A percentile compares a stretch with the other conserved stretches of the same genome.
phyloP scores from a whole-genome alignment of 2,113 vertebrate genomes.

The Oncorhynchus clarkii region DNA sequence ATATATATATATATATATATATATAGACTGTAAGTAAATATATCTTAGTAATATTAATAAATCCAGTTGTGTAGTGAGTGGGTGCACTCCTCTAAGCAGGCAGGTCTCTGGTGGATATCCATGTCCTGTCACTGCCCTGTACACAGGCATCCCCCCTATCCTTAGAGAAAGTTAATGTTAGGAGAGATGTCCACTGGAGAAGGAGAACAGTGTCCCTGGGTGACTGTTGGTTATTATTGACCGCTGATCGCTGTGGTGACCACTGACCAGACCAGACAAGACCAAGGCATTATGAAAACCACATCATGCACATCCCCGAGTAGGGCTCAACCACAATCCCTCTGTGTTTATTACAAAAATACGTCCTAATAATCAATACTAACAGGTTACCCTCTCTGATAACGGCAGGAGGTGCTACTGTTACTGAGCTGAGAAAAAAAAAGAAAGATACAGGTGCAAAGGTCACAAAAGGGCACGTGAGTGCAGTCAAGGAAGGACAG shows the following conservation, averaged over 20 bases:
- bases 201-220: slow-evolving; percentile 1
- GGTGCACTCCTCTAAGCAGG: slow-evolving; percentile 8
- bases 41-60: slow-evolving; percentile 58
- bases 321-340: slow-evolving; percentile 32
- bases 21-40: slow-evolving; percentile 65
- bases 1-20: slow-evolving; percentile 60
- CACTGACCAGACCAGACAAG: slow-evolving; percentile 30
- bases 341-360: slow-evolving; percentile 58
- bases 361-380: slow-evolving; percentile 42
- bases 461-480: slow-evolving; percentile 6
- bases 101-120: slow-evolving; percentile 3
- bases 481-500: slow-evolving; percentile 16
- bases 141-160: too few species aligned
- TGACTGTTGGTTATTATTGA: too few species aligned
- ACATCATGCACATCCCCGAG: slow-evolving; percentile 24
- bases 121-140: background rate
- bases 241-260: too few species aligned
- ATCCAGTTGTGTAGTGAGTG: slow-evolving; percentile 32
- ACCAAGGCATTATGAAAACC: slow-evolving; percentile 38
- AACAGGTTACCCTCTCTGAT: slow-evolving; percentile 14
- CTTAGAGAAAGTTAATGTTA: background rate
- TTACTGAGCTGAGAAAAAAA: slow-evolving; percentile 19
- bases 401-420: slow-evolving; percentile 12
- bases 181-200: slow-evolving; percentile 12
- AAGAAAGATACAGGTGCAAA: slow-evolving; percentile 14